Conservation (phyloP, 2,113 vertebrate species). For the Lathamus discolor region DNA sequence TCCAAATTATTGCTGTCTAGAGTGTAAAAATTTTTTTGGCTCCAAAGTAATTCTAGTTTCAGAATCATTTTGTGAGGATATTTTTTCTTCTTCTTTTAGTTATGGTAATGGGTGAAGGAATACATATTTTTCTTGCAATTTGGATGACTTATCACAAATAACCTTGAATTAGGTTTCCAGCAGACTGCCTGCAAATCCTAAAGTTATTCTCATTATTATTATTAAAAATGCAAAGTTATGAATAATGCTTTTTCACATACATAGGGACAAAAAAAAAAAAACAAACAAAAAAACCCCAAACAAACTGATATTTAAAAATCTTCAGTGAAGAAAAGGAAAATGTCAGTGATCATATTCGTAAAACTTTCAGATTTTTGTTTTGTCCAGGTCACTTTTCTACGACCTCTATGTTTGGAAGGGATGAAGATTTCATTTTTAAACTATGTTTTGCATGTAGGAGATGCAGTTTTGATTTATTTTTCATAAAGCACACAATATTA, state of each 20-base stretch:
- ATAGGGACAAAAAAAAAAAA: accelerated
- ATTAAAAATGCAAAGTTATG: neutral
- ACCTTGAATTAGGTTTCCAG: neutral
- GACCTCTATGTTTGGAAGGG: neutral
- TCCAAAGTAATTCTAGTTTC: neutral
- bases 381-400: neutral
- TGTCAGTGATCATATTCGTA: neutral
- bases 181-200: neutral
- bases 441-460: neutral
- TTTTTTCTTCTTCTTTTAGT: neutral
- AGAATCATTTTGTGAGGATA: neutral
- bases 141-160: neutral
- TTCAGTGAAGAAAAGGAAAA: neutral
- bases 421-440: neutral
- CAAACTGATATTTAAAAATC: neutral
- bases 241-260: neutral
- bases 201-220: neutral
- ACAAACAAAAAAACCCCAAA: neutral
- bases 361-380: neutral
- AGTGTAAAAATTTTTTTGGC: neutral
- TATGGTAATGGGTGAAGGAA: neutral
- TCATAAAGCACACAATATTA: neutral
- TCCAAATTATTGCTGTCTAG: neutral
- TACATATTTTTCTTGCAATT: neutral
- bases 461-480: neutral